phyloP scores from a whole-genome alignment of 2,888 invertebrate genomes.

The Itoplectis maculator region DNA sequence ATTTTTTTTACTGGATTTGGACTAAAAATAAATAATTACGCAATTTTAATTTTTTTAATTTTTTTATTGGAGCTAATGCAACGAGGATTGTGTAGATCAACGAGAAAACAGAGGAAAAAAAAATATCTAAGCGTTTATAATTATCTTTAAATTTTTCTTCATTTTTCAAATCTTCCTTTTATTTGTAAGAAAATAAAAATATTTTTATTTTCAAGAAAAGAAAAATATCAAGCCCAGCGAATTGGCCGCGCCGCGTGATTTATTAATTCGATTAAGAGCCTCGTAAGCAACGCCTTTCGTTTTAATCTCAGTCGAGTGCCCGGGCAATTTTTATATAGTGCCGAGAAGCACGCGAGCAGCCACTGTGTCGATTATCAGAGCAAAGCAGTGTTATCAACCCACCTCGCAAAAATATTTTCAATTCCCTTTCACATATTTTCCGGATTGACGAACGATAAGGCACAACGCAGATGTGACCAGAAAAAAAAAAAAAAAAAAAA shows the following conservation, averaged over 20 bases:
- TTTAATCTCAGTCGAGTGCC: slow-evolving; percentile 79
- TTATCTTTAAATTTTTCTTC: too few relatives aligned
- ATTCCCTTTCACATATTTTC: not conserved
- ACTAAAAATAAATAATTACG: too few relatives aligned
- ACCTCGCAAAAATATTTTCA: slow-evolving; percentile 15
- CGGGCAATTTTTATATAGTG: slow-evolving; percentile 78
- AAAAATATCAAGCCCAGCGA: slow-evolving; percentile 80
- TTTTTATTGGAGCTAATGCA: too few relatives aligned
- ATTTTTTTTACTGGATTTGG: too few relatives aligned
- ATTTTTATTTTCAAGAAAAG: slow-evolving; percentile 70
- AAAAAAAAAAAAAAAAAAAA: not conserved
- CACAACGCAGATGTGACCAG: slow-evolving; percentile 30
- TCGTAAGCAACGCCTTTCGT: slow-evolving; percentile 77
- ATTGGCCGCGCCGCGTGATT: slow-evolving; percentile 78
- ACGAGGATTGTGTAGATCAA: too few relatives aligned
- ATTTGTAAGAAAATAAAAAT: slow-evolving; percentile 76
- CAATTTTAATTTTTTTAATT: too few relatives aligned
- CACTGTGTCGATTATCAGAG: slow-evolving; percentile 64
- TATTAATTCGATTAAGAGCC: slow-evolving; percentile 82
- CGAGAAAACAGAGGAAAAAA: too few relatives aligned
- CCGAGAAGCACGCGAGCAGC: slow-evolving; percentile 79
- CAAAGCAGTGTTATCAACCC: slow-evolving; percentile 43
- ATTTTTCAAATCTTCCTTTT: slow-evolving; percentile 18
- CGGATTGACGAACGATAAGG: slow-evolving; percentile 23
- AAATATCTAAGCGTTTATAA: too few relatives aligned